Evolutionary conservation across 1,140 invertebrate genomes (phyloP).

Genomic region (Macrobrachium rosenbergii): DNA sequence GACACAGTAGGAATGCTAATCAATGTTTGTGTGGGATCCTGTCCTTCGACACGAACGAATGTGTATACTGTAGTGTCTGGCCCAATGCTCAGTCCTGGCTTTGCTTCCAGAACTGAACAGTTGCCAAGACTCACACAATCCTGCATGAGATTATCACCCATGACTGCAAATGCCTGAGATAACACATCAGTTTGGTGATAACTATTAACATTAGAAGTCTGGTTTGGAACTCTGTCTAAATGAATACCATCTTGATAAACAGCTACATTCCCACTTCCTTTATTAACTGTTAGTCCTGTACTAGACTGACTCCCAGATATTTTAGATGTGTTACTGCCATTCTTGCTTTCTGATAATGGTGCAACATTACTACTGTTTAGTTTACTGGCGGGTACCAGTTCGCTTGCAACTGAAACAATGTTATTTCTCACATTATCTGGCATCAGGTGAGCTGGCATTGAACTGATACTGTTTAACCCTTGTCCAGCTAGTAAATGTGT

Average conservation of each 20-base stretch:
- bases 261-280: neutral
- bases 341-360: neutral
- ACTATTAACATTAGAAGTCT: neutral
- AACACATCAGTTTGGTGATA: constrained; percentile 14
- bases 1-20: constrained; percentile 28
- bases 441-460: constrained; percentile 1
- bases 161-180: constrained; percentile 2
- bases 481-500: neutral
- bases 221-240: neutral
- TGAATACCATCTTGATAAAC: neutral
- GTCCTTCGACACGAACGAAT: constrained; percentile 17
- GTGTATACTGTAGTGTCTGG: constrained; percentile 21
- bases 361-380: neutral
- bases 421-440: constrained; percentile 8
- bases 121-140: constrained; percentile 23
- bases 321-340: too few relatives aligned
- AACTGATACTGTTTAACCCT: neutral
- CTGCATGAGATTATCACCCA: constrained; percentile 22
- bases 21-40: constrained; percentile 6
- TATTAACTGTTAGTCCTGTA: too few relatives aligned
- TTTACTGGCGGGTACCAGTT: neutral
- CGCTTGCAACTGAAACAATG: neutral
- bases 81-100: neutral
- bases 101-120: constrained; percentile 7
- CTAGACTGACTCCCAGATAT: too few relatives aligned